Base-by-base conservation (phyloP, 2,888 invertebrate genomes). In the Dicranocentrus wangi region DNA sequence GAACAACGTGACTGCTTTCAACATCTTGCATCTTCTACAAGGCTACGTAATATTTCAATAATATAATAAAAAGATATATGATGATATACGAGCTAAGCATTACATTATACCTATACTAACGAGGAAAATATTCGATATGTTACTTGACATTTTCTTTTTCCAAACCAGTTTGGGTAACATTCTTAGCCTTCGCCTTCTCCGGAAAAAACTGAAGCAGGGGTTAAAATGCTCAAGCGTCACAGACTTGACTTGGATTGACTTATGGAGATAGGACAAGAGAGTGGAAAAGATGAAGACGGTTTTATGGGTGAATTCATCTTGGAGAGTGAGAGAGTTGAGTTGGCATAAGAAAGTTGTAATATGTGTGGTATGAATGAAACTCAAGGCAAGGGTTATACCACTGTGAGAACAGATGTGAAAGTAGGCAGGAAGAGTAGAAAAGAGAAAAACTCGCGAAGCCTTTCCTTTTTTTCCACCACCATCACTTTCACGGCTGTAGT, bases 221-320 rank as follows among this genome's bases (percentile, higher is more conserved):
- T 66, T 66, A 66, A 75, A 75, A 75, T 78, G 78, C 32, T 66
- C 55, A 63, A 68, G 71, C 51, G 81, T 58, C 81, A 61, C 27
- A 63, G 73, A 53, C 80, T 81, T 81, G 73, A 68, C 58, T 75
- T 69, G 69, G 66, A 61, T 75, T 82, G 77, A 77, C 71, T 77
- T 82, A 82, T 82, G 77, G 72, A 82, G 77, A 82, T 77, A 68
- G 65, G 77, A 65, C 72, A 60, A 60, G 66, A 61, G 72, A 82
- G 72, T 72, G 82, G 68, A 81, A 71, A 79, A 81, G 75, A 77
- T 71, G 72, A 72, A 77, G 72, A 72, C 72, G 71, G 77, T 71
- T 77, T 78, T 82, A 79, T 79, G 78, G 82, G 53, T 78, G 82
- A 82, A 82, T 82, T 79, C 82, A 78, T 81, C 81, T 78, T 72